Base-by-base conservation (phyloP, 2,888 invertebrate genomes). In the Galeruca laticollis region DNA sequence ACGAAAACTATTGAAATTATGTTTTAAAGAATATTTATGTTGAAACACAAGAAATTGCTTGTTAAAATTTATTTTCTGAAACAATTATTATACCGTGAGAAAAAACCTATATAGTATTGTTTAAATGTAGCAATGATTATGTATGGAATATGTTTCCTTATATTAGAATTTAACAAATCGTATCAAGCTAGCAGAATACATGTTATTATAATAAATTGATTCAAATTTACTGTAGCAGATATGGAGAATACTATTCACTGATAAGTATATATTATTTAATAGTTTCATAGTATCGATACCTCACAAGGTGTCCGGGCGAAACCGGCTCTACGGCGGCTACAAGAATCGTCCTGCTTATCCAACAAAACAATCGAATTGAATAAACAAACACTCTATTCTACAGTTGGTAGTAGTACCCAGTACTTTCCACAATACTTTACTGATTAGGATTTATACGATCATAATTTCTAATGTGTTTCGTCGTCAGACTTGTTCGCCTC, bases 391-490 rank as follows among this genome's bases (percentile, higher is more conserved):
- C 78, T 74, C 73, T 77, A 78, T 78, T 79, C 78, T 59, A 47
- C 21, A 59, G 51, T 66, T 60, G 51, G 66, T 66, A 65, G 64
- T 54, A 76, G 73, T 73, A 70, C 76, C 75, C 73, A 74, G 72
- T 75, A 74, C 76, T 75, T 75, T 76, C 75, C 75, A 80, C 78
- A 79, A 80, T 79, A 77, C 77, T 76, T 77, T 78, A 78, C 79
- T 82, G 81, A 82, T 82, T 82, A 78, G 80, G 78, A 83, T 82
- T 83, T 83, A 83, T 82, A 77, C 77, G 78, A 78, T 81, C 81
- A 82, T 83, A 83, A 83, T 80, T 82, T 80, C 79, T 78, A 81
- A 83, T 82, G 82, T 76, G 80, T 77, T 80, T 73, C 78, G 76
- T 76, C 76, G 56, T 57, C 59, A 73, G 76, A 76, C 77, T 78